These are phyloP conservation scores for Dicrurus megarhynchus DNA, from an alignment of 2,113 vertebrate genomes.

Conservation along the genomic window DNA sequence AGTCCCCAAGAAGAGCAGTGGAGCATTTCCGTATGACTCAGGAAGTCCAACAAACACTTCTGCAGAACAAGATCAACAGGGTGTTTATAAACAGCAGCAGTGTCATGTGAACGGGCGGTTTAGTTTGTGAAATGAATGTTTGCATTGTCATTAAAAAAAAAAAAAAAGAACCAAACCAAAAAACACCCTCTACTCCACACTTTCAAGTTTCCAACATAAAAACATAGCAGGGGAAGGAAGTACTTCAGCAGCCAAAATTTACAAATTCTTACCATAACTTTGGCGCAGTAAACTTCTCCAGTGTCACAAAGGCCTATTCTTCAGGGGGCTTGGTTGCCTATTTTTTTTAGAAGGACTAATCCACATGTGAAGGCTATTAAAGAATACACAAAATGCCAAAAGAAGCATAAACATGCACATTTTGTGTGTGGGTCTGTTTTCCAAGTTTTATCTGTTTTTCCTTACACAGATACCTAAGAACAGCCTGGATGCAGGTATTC, in stretches of 20 bases:
- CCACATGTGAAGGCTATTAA: constrained; percentile 53
- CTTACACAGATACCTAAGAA: neutral
- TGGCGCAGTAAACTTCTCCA: constrained; percentile 45
- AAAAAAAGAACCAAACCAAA: neutral
- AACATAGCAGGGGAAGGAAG: constrained; percentile 62
- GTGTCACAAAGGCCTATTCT: constrained; percentile 67
- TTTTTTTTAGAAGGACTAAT: constrained; percentile 9
- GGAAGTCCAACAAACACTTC: constrained; percentile 3
- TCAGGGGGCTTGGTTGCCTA: constrained; percentile 3
- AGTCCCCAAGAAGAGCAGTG: neutral
- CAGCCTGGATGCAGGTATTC: neutral
- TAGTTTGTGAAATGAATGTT: constrained; percentile 59
- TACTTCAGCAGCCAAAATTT: constrained; percentile 61
- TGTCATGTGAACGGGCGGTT: neutral
- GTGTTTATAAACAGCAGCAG: constrained; percentile 44
- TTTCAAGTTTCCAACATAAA: constrained; percentile 29
- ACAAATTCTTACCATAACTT: constrained; percentile 73
- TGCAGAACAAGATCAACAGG: constrained; percentile 42
- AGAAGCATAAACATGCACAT: neutral
- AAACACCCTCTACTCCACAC: constrained; percentile 14
- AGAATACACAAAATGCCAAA: constrained; percentile 5
- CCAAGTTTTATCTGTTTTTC: neutral
- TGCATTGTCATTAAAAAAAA: constrained; percentile 44
- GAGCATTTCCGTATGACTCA: neutral
- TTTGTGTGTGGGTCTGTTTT: neutral